These are phyloP conservation scores for Formica aserva DNA, from an alignment of 2,888 invertebrate genomes.

Conservation along the genomic window DNA sequence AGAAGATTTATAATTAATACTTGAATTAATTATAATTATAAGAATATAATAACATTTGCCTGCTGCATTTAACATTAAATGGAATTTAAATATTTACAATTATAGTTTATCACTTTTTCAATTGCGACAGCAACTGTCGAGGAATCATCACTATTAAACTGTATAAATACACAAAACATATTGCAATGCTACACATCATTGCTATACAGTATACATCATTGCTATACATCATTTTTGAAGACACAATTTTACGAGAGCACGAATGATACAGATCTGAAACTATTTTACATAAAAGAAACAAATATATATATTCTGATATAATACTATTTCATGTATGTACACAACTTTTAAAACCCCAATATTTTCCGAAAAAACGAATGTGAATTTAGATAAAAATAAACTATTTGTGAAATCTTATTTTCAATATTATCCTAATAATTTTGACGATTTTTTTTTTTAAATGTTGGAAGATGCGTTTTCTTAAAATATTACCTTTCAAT, in stretches of 20 bases:
- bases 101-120: background rate
- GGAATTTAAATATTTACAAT: background rate
- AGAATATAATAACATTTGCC: background rate
- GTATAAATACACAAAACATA: constrained; percentile 17
- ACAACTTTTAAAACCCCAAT: constrained; percentile 45
- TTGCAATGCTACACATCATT: constrained; percentile 20
- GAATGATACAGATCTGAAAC: constrained; percentile 49
- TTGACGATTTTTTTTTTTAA: background rate
- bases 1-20: background rate
- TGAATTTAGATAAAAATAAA: constrained; percentile 65
- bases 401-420: constrained; percentile 30
- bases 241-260: constrained; percentile 51
- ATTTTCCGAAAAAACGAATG: constrained; percentile 65
- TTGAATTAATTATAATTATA: constrained; percentile 13
- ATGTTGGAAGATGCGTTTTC: too few species aligned
- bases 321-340: constrained; percentile 31
- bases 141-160: background rate
- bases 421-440: background rate
- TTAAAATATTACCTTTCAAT: too few species aligned
- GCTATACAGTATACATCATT: constrained; percentile 10
- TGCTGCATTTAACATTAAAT: background rate
- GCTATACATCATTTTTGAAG: background rate
- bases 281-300: constrained; percentile 69
- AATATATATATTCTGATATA: constrained; percentile 64
- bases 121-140: constrained; percentile 17